Evolutionary conservation across 2,888 invertebrate species (phyloP).

Genomic region (Cantharis rustica): DNA sequence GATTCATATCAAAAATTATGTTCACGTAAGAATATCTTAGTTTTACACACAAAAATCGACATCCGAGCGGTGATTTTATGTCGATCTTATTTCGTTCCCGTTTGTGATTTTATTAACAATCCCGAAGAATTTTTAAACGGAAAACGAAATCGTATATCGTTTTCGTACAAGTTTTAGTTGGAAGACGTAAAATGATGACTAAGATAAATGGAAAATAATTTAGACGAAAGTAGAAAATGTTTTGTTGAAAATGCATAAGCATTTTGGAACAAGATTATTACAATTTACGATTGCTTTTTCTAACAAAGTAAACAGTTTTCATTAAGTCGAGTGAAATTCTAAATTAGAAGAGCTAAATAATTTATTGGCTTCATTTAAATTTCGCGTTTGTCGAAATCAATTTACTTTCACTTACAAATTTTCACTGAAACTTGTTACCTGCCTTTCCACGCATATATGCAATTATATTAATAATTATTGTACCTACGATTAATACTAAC

Average conservation of each 20-base stretch:
- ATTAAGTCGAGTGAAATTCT: conserved; percentile 20
- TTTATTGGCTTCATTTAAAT: conserved; percentile 16
- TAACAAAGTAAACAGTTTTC: conserved; percentile 19
- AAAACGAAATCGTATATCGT: neutral
- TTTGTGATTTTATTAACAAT: neutral
- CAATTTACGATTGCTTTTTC: conserved; percentile 15
- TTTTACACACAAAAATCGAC: neutral
- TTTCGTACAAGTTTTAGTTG: neutral
- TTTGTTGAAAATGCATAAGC: conserved; percentile 9
- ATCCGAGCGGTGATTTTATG: neutral
- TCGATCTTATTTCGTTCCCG: neutral
- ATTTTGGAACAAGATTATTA: conserved; percentile 13
- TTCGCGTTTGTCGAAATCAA: neutral
- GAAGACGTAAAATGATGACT: neutral
- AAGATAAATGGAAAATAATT: neutral
- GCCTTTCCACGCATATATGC: neutral
- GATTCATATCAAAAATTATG: conserved; percentile 19
- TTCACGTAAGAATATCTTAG: neutral
- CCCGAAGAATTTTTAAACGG: neutral
- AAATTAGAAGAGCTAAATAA: conserved; percentile 23
- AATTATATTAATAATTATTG: neutral
- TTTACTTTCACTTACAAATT: neutral
- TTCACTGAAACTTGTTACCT: neutral
- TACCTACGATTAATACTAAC: neutral
- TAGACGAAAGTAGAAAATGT: conserved; percentile 7